Conservation (phyloP, 1,140 invertebrate genomes). For the Ips nitidus region DNA sequence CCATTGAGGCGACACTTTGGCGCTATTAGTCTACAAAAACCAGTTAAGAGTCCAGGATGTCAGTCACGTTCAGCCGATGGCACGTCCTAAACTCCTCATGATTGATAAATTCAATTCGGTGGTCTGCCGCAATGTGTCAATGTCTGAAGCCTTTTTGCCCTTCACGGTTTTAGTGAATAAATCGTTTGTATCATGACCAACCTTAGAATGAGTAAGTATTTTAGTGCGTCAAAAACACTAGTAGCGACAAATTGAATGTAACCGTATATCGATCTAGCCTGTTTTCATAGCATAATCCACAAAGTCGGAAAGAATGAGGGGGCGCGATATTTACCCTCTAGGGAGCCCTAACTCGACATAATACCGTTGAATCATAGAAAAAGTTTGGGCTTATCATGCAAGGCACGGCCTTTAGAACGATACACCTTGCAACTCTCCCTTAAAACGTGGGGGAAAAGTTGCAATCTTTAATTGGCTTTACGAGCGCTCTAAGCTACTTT, state of each 20-base stretch:
- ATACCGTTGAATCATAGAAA: slow-evolving; percentile 27
- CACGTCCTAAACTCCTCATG: slow-evolving; percentile 18
- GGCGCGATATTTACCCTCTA: slow-evolving; percentile 9
- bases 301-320: not conserved
- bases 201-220: no score
- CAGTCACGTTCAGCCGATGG: slow-evolving; percentile 38
- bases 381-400: slow-evolving; percentile 31
- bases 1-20: slow-evolving; percentile 11
- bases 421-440: slow-evolving; percentile 19
- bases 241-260: no score
- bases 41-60: slow-evolving; percentile 11
- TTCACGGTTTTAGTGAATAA: no score
- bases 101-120: slow-evolving; percentile 43
- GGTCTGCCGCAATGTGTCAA: slow-evolving; percentile 40
- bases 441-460: slow-evolving; percentile 27
- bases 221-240: no score
- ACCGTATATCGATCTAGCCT: no score
- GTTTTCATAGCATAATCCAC: no score
- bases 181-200: no score
- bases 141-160: slow-evolving; percentile 8
- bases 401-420: slow-evolving; percentile 17
- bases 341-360: slow-evolving; percentile 17
- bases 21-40: slow-evolving; percentile 18
- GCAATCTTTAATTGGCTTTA: slow-evolving; percentile 34
- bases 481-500: slow-evolving; percentile 25